Percentiles rank a stretch among this genome's conserved stretches.
These are phyloP conservation scores for Ennomos fuscantarius DNA, from an alignment of 2,888 invertebrate genomes.

Conservation along the genomic window DNA sequence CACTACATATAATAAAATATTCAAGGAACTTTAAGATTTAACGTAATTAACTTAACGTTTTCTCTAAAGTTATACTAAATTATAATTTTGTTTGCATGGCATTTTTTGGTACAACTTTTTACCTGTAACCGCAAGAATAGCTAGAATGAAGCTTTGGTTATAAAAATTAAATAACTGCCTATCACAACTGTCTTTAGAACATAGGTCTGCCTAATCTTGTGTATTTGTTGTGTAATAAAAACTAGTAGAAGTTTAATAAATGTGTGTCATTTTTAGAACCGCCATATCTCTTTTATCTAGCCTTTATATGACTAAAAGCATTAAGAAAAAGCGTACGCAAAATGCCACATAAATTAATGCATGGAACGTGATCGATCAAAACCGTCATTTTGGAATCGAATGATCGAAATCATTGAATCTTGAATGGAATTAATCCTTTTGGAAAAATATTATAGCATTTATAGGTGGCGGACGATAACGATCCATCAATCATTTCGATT, in stretches of 20 bases:
- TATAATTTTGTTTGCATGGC: too few species aligned
- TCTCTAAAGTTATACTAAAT: too few species aligned
- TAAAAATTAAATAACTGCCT: too few species aligned
- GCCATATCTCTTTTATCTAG: constrained; percentile 49
- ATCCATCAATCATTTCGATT: constrained; percentile 68
- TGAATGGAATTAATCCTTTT: constrained; percentile 69
- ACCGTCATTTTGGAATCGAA: constrained; percentile 53
- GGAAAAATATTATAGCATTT: constrained; percentile 55
- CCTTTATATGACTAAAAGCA: constrained; percentile 29
- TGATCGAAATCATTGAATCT: constrained; percentile 48
- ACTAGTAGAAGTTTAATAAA: constrained; percentile 41
- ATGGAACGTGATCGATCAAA: constrained; percentile 50
- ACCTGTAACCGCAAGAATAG: too few species aligned
- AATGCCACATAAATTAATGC: constrained; percentile 48
- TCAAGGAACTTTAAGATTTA: too few species aligned
- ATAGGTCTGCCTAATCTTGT: constrained; percentile 23
- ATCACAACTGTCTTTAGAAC: neutral
- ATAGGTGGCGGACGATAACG: constrained; percentile 46
- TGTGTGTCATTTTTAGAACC: constrained; percentile 46
- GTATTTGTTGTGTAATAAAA: constrained; percentile 42
- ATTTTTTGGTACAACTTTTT: too few species aligned
- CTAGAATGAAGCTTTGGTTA: too few species aligned
- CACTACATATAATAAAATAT: too few species aligned
- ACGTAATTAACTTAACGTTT: too few species aligned
- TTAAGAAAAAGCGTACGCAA: constrained; percentile 44